Evolutionary conservation across 2,797 vertebrate genomes (phyloP), one percentile per base, ranked within the genome.

Genomic region (Salmo trutta): DNA sequence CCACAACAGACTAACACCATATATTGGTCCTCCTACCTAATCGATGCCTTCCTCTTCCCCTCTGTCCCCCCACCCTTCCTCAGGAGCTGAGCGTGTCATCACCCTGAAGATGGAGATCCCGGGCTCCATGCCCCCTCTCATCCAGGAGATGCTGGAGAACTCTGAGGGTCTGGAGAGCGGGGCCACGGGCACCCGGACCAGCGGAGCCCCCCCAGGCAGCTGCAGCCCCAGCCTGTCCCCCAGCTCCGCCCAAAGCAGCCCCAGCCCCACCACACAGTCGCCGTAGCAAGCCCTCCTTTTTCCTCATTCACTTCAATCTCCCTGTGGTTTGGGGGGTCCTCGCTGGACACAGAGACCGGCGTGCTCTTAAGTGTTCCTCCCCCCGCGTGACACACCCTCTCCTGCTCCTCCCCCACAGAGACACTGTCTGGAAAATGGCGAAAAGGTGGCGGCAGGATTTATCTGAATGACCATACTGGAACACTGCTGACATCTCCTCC

Each of bases 51-150:
- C n/a, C 16, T 54, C 52, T 73, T 64, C 41, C 59, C 53, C 6
- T 64, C 47, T 80, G 82, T 72, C 47, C 71, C 52, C 24, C n/a
- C 5, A 65, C 66, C 31, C n/a, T 19, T 68, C 76, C 3, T 0
- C 92, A 99, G 98, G 98, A 62, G 97, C 97, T 0, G 98, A 99
- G 90, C 95, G 98, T n/a, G 97, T 98, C 83, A 99, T 99, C 92
- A 98, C 97, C 0, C 91, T 99, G 90, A 99, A 99, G 93, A 99
- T 99, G 98, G 98, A 99, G 93, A 99, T 99, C 84, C 98, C 97
- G 0, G 98, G 97, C 72, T 97, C 97, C 71, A 99, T 99, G 98
- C 98, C 97, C 0, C 98, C 98, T 0, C 97, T 99, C 87, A 99
- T 99, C 91, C 97, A 98, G 94, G 97, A 98, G 93, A 98, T 98